Evolutionary conservation across 2,113 vertebrate genomes (phyloP).

Genomic region (Odocoileus hemionus): DNA sequence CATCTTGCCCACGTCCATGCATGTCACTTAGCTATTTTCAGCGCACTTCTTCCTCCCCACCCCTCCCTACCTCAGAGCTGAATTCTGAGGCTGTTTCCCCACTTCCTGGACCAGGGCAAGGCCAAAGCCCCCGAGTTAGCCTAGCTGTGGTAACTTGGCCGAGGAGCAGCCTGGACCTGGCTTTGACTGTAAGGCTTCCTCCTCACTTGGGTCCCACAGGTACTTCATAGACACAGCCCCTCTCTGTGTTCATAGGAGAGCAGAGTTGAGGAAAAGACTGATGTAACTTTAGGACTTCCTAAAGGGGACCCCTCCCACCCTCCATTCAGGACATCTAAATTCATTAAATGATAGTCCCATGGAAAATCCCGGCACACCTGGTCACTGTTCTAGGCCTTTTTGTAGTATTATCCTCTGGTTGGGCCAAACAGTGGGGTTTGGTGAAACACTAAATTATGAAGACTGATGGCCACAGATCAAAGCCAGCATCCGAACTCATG

Average conservation of each 20-base stretch:
- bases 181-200: neutral
- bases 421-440: neutral
- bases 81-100: slow-evolving; percentile 47
- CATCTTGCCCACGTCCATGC: slow-evolving; percentile 73
- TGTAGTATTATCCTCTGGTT: neutral
- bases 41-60: neutral
- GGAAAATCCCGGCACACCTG: slow-evolving; percentile 70
- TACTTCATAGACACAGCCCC: neutral
- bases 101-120: neutral
- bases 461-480: neutral
- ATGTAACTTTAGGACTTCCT: neutral
- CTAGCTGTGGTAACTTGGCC: neutral
- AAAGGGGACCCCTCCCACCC: neutral
- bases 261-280: neutral
- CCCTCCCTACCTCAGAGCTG: slow-evolving; percentile 10
- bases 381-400: slow-evolving; percentile 48
- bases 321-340: neutral
- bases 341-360: neutral
- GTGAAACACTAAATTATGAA: neutral
- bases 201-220: neutral
- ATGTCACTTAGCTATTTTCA: slow-evolving; percentile 72
- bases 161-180: neutral
- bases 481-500: neutral
- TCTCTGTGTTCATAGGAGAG: neutral
- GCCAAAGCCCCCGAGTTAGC: neutral